These are phyloP conservation scores for Camponotus floridanus DNA, from an alignment of 1,140 invertebrate genomes.

Conservation along the genomic window DNA sequence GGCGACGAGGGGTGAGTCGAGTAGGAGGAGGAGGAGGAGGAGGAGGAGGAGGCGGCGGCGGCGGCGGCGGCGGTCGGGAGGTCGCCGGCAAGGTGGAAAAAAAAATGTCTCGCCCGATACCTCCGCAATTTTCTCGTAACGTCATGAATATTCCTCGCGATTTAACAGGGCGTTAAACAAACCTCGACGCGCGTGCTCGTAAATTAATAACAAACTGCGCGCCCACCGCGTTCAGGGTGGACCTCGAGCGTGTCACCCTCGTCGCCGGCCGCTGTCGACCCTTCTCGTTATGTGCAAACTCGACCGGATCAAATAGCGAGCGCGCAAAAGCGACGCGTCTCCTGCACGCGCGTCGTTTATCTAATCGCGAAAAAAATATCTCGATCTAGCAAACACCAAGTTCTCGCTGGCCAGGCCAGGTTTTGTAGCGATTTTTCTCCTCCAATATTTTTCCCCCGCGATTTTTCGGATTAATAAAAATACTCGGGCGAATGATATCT, in stretches of 20 bases:
- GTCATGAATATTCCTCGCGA: conserved; percentile 65
- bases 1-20: conserved; percentile 24
- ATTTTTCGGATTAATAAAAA: too few species aligned
- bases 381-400: neutral
- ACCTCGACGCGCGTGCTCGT: conserved; percentile 62
- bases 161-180: conserved; percentile 67
- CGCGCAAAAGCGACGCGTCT: neutral
- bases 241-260: conserved; percentile 14
- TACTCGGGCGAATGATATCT: too few species aligned
- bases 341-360: neutral
- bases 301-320: conserved; percentile 28
- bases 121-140: conserved; percentile 65
- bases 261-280: conserved; percentile 28
- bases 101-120: conserved; percentile 58
- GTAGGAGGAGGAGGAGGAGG: conserved; percentile 5
- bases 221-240: neutral
- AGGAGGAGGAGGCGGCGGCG: neutral
- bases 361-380: conserved; percentile 7
- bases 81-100: conserved; percentile 19
- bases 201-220: conserved; percentile 67
- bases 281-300: conserved; percentile 25
- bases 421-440: neutral
- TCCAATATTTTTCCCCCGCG: neutral
- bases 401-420: neutral
- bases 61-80: neutral